These are phyloP conservation scores for Gastracanthus pulcherrimus DNA, from an alignment of 2,888 invertebrate species.

Conservation along the genomic window DNA sequence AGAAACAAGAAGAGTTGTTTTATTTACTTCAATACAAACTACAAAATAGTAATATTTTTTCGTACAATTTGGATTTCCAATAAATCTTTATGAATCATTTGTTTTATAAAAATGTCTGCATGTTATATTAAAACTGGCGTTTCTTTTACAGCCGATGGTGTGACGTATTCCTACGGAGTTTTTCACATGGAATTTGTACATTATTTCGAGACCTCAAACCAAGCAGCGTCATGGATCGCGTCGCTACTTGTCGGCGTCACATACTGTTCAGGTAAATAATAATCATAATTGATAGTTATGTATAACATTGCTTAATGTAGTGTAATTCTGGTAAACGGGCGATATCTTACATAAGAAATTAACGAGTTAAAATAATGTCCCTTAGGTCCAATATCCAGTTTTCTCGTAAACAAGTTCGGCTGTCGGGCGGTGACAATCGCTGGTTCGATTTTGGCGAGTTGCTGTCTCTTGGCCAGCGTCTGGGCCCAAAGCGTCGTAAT, in stretches of 20 bases:
- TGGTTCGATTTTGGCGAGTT: conserved; percentile 88
- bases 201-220: conserved; percentile 91
- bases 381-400: conserved; percentile 95
- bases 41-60: no score
- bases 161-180: conserved; percentile 98
- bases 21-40: no score
- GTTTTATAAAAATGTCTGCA: no score
- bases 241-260: conserved; percentile 97
- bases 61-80: no score
- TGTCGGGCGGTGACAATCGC: conserved; percentile 94
- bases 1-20: no score
- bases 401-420: conserved; percentile 96
- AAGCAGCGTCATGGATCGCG: conserved; percentile 94
- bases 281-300: no score
- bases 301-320: no score
- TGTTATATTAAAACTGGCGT: no score
- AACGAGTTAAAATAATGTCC: no score
- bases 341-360: no score
- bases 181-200: conserved; percentile 92
- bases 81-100: not conserved
- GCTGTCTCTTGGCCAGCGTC: conserved; percentile 88
- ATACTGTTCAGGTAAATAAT: conserved; percentile 90
- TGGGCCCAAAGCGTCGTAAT: conserved; percentile 90
- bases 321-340: no score
- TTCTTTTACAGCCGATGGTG: conserved; percentile 89